Evolutionary conservation across 2,113 vertebrate species (phyloP), one percentile per base, ranked within the genome.

Genomic region (Chionis minor): DNA sequence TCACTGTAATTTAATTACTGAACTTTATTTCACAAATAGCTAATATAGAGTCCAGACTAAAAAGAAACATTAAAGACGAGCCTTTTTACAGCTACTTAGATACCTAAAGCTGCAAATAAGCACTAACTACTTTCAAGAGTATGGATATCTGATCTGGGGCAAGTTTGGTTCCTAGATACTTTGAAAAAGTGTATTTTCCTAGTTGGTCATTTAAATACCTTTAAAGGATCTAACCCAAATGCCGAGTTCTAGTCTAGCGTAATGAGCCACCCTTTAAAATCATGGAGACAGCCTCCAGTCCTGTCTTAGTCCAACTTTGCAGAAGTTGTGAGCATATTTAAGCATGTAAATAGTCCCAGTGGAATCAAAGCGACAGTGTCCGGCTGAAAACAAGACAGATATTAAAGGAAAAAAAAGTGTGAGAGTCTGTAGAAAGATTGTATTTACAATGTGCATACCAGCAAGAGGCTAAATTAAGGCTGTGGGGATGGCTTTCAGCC

Each of bases 1-100:
- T 85, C 86, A 81, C 59, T 92, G 59, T 92, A 92, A 96, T 95
- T 94, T 92, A 92, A 96, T 95, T 94, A 93, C 52, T 81, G 59
- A 75, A 49, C 45, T 82, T 89, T n/a, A 88, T 20, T 92, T 96
- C 88, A 77, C 27, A 94, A 86, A 90, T 42, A 52, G 28, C 54
- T 94, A 86, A 59, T 90, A 73, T 3, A 74, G 54, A 88, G 79
- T 90, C 75, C 79, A 88, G 88, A 90, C 88, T 77, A 45, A 24
- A 90, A 92, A 82, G 70, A 66, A 92, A 87, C 78, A 87, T 85
- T 75, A 91, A 79, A 91, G 62, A 47, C 0, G 0, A 63, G n/a
- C 5, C 32, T 85, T 94, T 88, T 33, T 0, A 88, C 90, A 93
- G 44, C 52, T 86, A n/a, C 33, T 84, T 33, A 73, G 51, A 44